Base-by-base conservation (phyloP, 2,797 vertebrate species). In the Mus spretus region DNA sequence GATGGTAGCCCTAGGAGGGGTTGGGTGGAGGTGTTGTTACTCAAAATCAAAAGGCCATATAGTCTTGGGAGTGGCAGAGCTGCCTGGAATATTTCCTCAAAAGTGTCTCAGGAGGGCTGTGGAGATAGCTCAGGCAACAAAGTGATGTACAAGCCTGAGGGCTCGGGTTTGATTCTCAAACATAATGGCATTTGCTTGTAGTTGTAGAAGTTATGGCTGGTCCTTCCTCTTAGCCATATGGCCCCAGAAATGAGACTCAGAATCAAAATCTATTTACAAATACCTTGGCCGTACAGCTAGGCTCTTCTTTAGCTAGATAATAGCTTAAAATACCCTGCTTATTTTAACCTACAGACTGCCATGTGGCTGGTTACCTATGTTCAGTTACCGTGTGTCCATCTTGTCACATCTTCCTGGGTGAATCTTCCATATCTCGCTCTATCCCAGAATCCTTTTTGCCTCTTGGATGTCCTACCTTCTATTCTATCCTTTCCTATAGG, bases 31-130 rank as follows among this genome's bases (percentile, higher is more conserved):
- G 26, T 26, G 22, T 40, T 40, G 37, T 59, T 77, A 22, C 92
- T 94, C 77, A 88, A 37, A 94, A 53, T 86, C 26, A 14, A 65
- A 95, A 53, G 77, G 40, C n/a, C 65, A 67, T 44, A 74, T 61
- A 26, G 63, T 37, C 72, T 83, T 31, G 50, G 59, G 57, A 91
- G 63, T 31, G 31, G 31, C 11, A 3, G 77, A 50, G 59, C 59
- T 59, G 44, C 47, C 93, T 26, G 6, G 80, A 91, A 37, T 20
- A 14, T 14, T 57, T 92, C 61, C 91, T 61, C 7, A 50, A n/a
- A 80, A 44, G 47, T 37, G 31, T 67, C 74, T 6, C 34, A 13
- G 61, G 80, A 53, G 24, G 22, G 15, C 34, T 11, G 15, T 28
- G 55, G 17, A 77, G 86, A 34, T 59, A 28, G 59, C 75, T 65